Evolutionary conservation across 2,113 vertebrate species (phyloP).

Genomic region (Sapayoa aenigma): DNA sequence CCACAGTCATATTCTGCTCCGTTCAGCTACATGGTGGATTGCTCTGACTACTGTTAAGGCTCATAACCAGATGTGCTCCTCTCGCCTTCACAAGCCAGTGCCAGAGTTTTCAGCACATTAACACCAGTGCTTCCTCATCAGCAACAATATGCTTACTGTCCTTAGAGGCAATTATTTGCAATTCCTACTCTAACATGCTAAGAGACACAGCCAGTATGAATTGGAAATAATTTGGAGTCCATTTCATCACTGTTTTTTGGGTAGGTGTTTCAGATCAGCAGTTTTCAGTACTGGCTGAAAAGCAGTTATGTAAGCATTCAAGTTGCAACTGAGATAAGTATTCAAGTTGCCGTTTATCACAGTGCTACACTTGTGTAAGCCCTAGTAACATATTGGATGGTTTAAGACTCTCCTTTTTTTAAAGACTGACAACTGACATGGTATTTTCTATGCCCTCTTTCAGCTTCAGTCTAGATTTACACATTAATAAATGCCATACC

Average conservation of each 20-base stretch:
- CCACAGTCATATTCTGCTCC: not conserved
- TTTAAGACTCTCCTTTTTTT: not conserved
- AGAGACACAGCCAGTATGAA: not conserved
- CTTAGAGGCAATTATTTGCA: not conserved
- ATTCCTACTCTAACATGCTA: not conserved
- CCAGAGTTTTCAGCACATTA: not conserved
- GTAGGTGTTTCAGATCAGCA: not conserved
- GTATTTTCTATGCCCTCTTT: not conserved
- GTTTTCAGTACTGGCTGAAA: not conserved
- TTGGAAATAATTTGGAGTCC: not conserved
- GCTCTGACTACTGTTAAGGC: not conserved
- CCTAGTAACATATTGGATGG: not conserved
- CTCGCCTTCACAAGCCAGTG: not conserved
- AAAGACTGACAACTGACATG: not conserved
- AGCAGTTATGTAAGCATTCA: not conserved
- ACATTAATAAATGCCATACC: not conserved
- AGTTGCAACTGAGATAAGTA: not conserved
- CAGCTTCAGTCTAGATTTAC: not conserved
- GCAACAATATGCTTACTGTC: not conserved
- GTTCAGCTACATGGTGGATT: fast-evolving
- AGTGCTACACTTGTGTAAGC: not conserved
- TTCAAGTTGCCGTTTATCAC: not conserved
- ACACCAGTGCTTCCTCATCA: not conserved
- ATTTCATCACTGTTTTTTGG: not conserved
- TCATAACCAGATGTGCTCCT: not conserved